Base-by-base conservation (phyloP, 2,113 vertebrate genomes). In the Dromaius novaehollandiae region DNA sequence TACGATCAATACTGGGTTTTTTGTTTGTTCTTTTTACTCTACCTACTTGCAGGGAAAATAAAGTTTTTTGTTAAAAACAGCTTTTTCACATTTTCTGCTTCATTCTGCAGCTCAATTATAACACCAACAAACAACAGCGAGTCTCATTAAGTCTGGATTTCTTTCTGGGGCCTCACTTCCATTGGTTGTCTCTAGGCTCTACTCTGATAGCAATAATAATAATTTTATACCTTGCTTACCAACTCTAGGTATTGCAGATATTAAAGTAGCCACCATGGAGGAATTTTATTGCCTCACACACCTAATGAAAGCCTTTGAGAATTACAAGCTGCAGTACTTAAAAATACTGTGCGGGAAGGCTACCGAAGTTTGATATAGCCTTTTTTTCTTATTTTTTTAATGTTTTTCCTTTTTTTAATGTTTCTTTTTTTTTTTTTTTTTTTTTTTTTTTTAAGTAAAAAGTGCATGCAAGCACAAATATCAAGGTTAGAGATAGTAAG, bases 121-220 rank as follows among this genome's bases (percentile, higher is more conserved):
- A 3, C 18, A 82, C 3, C 22, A 30, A 19, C 19, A 79, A 90
- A 25, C 9, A 38, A 50, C 15, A 82, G 9, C 20, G 78, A 76
- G 13, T 17, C 12, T 48, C 75, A 61, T 15, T 51, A 88, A 55
- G 82, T 61, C 32, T 80, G 6, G 20, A 19, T 56, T 80, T 73
- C 80, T 2, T 58, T 74, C 28, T 71, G 21, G 4, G 11, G 3
- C 1, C 1, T 2, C 9, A 64, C 4, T 4, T 91, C 8, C 24
- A 7, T 19, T 34, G 3, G 1, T 48, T 80, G 21, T 82, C 34
- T 91, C 74, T 50, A 58, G 11, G 7, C 50, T 79, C 7, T 76
- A 77, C 6, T 53, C 6, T 4, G 0, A 55, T 9, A 74, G 6
- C 0, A 0, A 32, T 46, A 44, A 65, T 60, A 89, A 65, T 40